A percentile compares a stretch with the other conserved stretches of the same genome.
phyloP scores from a whole-genome alignment of 2,888 invertebrate genomes.

The Charanyca ferruginea region DNA sequence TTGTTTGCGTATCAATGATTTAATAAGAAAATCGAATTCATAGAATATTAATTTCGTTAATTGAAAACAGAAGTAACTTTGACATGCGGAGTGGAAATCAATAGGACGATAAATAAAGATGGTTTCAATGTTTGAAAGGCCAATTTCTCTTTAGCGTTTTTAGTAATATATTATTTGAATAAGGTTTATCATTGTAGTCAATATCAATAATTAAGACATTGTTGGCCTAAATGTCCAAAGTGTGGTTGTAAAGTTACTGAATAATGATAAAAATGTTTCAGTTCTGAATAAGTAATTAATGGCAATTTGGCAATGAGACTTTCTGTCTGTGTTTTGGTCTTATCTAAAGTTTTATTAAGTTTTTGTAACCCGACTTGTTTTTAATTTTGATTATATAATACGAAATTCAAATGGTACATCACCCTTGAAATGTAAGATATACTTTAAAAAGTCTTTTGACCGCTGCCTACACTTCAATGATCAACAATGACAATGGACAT shows the following conservation, averaged over 20 bases:
- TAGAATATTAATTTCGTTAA: slow-evolving; percentile 46
- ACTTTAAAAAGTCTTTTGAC: not conserved
- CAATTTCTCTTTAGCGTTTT: slow-evolving; percentile 4
- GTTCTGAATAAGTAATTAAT: slow-evolving; percentile 6
- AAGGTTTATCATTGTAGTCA: slow-evolving; percentile 18
- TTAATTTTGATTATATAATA: not conserved
- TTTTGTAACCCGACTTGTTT: too few species aligned
- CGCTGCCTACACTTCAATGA: not conserved
- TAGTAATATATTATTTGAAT: slow-evolving; percentile 26
- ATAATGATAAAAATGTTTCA: slow-evolving; percentile 17
- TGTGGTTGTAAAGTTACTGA: slow-evolving; percentile 36
- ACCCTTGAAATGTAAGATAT: not conserved
- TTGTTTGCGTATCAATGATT: slow-evolving; percentile 37
- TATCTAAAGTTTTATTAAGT: not conserved
- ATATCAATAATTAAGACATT: slow-evolving; percentile 36
- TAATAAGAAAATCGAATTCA: slow-evolving; percentile 10
- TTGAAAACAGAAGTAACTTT: slow-evolving; percentile 33
- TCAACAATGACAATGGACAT: not conserved
- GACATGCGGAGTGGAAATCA: slow-evolving; percentile 40
- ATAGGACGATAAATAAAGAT: slow-evolving; percentile 22
- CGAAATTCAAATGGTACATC: not conserved
- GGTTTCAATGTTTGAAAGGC: slow-evolving; percentile 17
- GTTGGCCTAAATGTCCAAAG: slow-evolving; percentile 33
- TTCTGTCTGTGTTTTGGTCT: not conserved
- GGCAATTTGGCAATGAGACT: slow-evolving; percentile 7